Conservation (phyloP, 1,140 invertebrate species). For the Dolichoris vasculosae region DNA sequence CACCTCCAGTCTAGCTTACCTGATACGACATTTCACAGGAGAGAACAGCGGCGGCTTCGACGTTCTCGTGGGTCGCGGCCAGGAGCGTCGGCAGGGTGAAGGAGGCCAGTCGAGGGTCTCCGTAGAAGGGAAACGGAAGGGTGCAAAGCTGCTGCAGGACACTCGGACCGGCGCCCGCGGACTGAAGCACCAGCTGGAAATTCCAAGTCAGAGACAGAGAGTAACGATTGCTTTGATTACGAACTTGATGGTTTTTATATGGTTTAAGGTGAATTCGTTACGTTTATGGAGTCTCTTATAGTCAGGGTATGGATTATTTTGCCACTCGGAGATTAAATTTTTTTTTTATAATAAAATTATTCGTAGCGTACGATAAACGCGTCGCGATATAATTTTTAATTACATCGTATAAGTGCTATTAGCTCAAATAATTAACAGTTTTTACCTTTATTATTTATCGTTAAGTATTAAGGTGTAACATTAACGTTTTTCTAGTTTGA, state of each 20-base stretch:
- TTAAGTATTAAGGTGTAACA: too few species aligned
- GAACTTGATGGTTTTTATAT: neutral
- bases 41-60: slow-evolving; percentile 81
- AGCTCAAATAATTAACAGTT: too few species aligned
- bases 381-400: too few species aligned
- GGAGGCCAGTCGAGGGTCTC: slow-evolving; percentile 82
- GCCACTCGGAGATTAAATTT: too few species aligned
- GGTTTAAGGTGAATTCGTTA: neutral
- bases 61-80: slow-evolving; percentile 83
- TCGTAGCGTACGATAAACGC: too few species aligned
- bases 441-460: too few species aligned
- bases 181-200: slow-evolving; percentile 82
- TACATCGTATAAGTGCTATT: too few species aligned
- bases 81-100: slow-evolving; percentile 92
- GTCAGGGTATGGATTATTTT: too few species aligned
- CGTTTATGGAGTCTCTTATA: too few species aligned
- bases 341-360: too few species aligned
- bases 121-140: slow-evolving; percentile 92
- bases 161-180: slow-evolving; percentile 87
- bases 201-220: slow-evolving; percentile 43
- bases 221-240: too few species aligned
- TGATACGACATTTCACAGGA: slow-evolving; percentile 88
- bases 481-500: too few species aligned
- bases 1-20: slow-evolving; percentile 69
- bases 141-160: slow-evolving; percentile 93